phyloP scores from a whole-genome alignment of 2,888 invertebrate genomes.

The Cremastobaeus sp. region DNA sequence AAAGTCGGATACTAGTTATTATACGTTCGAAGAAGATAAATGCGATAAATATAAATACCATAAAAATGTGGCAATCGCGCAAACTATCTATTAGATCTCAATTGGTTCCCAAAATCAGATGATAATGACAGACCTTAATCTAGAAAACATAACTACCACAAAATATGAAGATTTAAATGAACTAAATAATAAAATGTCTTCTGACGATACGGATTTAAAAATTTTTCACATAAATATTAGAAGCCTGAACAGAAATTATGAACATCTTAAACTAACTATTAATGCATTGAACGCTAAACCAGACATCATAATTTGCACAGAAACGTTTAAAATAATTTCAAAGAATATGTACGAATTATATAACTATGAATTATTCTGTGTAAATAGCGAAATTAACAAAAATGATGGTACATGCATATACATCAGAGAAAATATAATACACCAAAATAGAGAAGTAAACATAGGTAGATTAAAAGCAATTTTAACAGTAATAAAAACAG shows the following conservation, averaged over 20 bases:
- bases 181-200: too few relatives aligned
- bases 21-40: not conserved
- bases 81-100: too few relatives aligned
- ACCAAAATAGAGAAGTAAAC: conserved; percentile 1
- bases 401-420: conserved; percentile 7
- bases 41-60: not conserved
- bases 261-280: not conserved
- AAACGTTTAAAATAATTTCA: not conserved
- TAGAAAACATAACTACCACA: too few relatives aligned
- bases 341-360: not conserved
- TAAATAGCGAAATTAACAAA: not conserved
- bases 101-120: too few relatives aligned
- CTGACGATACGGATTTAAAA: too few relatives aligned
- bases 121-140: too few relatives aligned
- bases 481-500: not conserved
- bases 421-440: not conserved
- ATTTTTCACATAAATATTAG: not conserved
- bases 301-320: not conserved
- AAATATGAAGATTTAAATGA: not conserved
- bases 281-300: not conserved
- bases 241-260: too few relatives aligned
- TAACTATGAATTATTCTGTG: not conserved
- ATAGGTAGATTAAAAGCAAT: conserved; percentile 11
- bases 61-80: not conserved
- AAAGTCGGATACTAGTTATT: not conserved